Conservation (phyloP, 2,888 invertebrate species). For the Pyrrhia umbra region DNA sequence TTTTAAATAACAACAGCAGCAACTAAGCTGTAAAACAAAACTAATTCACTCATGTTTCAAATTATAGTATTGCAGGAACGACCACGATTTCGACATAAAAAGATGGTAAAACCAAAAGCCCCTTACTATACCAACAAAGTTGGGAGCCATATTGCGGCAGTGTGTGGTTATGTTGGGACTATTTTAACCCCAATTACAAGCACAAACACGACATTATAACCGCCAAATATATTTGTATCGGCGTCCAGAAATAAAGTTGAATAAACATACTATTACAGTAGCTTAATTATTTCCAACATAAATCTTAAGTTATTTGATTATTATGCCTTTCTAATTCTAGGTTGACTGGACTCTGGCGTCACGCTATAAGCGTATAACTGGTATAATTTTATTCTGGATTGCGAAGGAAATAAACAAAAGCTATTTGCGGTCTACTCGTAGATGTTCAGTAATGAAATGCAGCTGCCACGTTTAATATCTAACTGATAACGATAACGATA, state of each 20-base stretch:
- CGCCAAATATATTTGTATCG: conserved; percentile 50
- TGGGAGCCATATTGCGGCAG: conserved; percentile 30
- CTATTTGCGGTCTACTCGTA: conserved; percentile 54
- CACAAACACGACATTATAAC: conserved; percentile 52
- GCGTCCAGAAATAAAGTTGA: conserved; percentile 67
- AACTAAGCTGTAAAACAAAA: conserved; percentile 1
- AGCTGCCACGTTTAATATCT: conserved; percentile 26
- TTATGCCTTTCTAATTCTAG: conserved; percentile 83
- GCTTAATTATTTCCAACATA: conserved; percentile 83
- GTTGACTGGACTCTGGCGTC: conserved; percentile 75
- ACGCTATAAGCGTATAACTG: conserved; percentile 72
- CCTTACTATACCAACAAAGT: conserved; percentile 47
- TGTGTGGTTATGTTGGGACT: conserved; percentile 38
- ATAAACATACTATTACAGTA: conserved; percentile 69
- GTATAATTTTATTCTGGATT: conserved; percentile 72
- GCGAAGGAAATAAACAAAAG: conserved; percentile 71
- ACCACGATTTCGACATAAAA: conserved; percentile 29
- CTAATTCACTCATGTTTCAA: conserved; percentile 22
- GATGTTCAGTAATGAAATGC: conserved; percentile 51
- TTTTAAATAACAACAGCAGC: conserved; percentile 7
- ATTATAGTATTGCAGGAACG: conserved; percentile 28
- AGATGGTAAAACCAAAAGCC: conserved; percentile 44
- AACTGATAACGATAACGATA: conserved; percentile 26
- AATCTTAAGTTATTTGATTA: conserved; percentile 83
- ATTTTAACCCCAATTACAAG: conserved; percentile 56